These are phyloP conservation scores for Drosophila eohydei DNA, from an alignment of 2,888 invertebrate genomes.

Conservation along the genomic window DNA sequence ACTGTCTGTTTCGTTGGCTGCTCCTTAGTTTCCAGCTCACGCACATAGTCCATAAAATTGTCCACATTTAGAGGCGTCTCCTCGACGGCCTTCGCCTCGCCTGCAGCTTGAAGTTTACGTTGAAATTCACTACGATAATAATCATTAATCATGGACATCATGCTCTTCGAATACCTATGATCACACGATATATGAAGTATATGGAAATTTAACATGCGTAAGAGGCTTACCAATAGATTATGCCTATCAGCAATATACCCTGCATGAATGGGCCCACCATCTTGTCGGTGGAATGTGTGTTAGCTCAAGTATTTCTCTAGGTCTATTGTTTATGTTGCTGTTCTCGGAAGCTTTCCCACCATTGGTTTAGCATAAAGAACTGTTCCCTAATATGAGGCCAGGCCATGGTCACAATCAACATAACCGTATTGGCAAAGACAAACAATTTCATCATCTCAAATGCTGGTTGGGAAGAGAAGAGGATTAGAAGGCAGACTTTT, in stretches of 20 bases:
- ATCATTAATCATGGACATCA: conserved; percentile 90
- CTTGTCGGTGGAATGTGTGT: conserved; percentile 60
- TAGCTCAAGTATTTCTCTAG: background rate
- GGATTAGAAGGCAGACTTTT: background rate
- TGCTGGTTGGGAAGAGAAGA: conserved; percentile 67
- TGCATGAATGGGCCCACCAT: conserved; percentile 89
- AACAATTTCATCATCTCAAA: conserved; percentile 92
- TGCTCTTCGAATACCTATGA: conserved; percentile 83
- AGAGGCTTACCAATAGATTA: conserved; percentile 90
- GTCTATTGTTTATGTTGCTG: conserved; percentile 43
- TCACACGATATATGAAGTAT: background rate
- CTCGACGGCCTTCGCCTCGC: conserved; percentile 15
- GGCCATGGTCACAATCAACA: conserved; percentile 89
- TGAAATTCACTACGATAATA: conserved; percentile 91
- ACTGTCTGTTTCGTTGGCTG: background rate
- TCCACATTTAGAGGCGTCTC: conserved; percentile 61
- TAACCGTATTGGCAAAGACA: conserved; percentile 90
- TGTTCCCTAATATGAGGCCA: conserved; percentile 90
- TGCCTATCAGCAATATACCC: conserved; percentile 88
- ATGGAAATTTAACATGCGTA: conserved; percentile 51
- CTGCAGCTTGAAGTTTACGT: conserved; percentile 78
- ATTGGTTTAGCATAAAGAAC: conserved; percentile 86
- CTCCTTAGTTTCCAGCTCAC: conserved; percentile 54
- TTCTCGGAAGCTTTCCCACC: conserved; percentile 81
- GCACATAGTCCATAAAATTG: conserved; percentile 75